phyloP scores from a whole-genome alignment of 2,113 vertebrate genomes.

The Eublepharis macularius region DNA sequence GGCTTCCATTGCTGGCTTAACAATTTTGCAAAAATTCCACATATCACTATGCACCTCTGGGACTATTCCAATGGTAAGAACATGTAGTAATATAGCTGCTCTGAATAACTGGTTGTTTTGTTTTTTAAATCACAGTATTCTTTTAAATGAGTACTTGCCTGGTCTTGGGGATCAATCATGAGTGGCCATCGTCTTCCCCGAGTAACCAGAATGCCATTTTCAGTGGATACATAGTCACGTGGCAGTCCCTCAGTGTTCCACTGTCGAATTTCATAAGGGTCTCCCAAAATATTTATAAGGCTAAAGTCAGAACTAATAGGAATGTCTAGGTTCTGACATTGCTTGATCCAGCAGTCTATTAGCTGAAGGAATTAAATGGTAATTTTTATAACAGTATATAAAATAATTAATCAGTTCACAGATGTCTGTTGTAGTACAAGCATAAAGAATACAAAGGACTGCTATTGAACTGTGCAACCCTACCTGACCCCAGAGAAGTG shows the following conservation, averaged over 20 bases:
- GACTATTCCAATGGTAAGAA: not conserved
- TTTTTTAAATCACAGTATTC: not conserved
- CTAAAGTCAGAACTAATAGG: slow-evolving; percentile 83
- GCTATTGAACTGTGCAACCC: not conserved
- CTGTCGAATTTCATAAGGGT: slow-evolving; percentile 82
- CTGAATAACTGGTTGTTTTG: not conserved
- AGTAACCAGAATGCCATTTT: slow-evolving; percentile 86
- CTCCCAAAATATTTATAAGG: slow-evolving; percentile 81
- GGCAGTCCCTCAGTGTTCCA: slow-evolving; percentile 87
- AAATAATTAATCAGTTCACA: not conserved
- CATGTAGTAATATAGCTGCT: not conserved
- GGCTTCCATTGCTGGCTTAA: too few species aligned
- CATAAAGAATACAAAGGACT: not conserved
- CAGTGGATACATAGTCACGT: slow-evolving; percentile 81
- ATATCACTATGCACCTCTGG: too few species aligned
- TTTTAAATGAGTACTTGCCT: slow-evolving; percentile 65
- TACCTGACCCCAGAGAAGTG: not conserved
- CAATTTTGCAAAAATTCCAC: not conserved
- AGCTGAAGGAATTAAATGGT: slow-evolving; percentile 67
- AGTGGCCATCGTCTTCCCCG: slow-evolving; percentile 84
- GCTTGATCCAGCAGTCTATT: slow-evolving; percentile 81
- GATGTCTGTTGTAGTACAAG: not conserved
- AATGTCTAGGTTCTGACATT: slow-evolving; percentile 79
- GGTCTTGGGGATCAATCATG: slow-evolving; percentile 90
- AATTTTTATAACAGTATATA: not conserved